Evolutionary conservation across 2,113 vertebrate species (phyloP), one percentile per base, ranked within the genome.

Genomic region (Catharus minimus): DNA sequence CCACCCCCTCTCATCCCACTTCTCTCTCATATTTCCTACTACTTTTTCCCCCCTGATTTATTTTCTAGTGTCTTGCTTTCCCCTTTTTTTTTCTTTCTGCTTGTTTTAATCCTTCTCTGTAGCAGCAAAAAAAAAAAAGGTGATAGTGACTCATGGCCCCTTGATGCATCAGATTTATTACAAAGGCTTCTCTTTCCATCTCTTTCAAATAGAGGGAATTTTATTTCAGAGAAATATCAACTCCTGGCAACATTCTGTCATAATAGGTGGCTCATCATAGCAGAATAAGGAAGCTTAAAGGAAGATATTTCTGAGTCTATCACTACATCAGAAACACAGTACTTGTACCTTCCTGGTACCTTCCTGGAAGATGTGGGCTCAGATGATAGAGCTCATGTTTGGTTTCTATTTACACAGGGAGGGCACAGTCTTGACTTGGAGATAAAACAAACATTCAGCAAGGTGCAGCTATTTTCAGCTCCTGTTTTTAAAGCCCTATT

Each of bases 401-500:
- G 61, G 53, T 61, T 90, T 81, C 69, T 68, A 7, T 93, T 84
- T 84, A 78, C 46, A 57, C 46, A 69, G 14, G 21, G 73, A 94
- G 61, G 73, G 57, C 73, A 88, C 3, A 68, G 36, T 47, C 57
- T 55, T 86, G 69, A 56, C 68, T 80, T 75, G 33, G 65, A 92
- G 46, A 88, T 64, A 62, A 93, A 88, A 56, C 66, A 90, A 92
- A 73, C 32, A 47, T 36, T 68, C 49, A 78, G 74, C 13, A 41
- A 94, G 53, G 28, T 78, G 61, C 57, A 90, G 78, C 81, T 90
- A 87, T 84, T 87, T 93, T 73, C 75, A 89, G 81, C 67, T 56
- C 12, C 71, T 57, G 17, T 26, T 95, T 92, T 89, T 56, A 86
- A 95, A 95, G 27, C 27, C 20, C 52, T 82, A 18, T 73, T 82